Base-by-base conservation (phyloP, 2,113 vertebrate species). In the Corvus cornix region DNA sequence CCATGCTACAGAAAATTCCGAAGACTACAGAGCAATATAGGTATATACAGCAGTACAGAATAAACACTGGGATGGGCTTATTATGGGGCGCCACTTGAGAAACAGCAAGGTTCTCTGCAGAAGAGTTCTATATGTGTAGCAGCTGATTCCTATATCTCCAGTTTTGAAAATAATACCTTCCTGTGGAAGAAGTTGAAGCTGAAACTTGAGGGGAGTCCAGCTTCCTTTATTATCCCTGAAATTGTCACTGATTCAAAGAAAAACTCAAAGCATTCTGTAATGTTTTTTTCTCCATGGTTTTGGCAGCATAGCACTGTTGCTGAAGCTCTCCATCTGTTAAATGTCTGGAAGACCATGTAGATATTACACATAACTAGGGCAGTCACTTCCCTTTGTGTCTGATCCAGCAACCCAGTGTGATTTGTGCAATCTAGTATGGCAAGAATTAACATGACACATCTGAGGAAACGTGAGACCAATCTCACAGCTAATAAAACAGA, bases 361-460 rank as follows among this genome's bases (percentile, higher is more conserved):
- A 64, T 94, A 85, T 89, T 93, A 81, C 93, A 95, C 63, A 56
- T 93, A 96, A 94, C 75, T 80, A 90, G 58, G 44, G 73, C 64
- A 96, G 68, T 63, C 82, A 86, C 59, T 96, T 94, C 85, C 63
- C 90, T 94, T 96, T 95, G 73, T 96, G 90, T 77, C 63, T 92
- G 72, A 60, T 96, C 92, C 92, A 97, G 83, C 73, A 96, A 68
- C 6, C 39, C 56, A 75, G 46, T 30, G 91, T 60, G 92, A 88
- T 88, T 94, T 96, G 68, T 96, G 82, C 93, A 96, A 96, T 92
- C 63, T 77, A 93, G 35, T 88, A 93, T 41, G 55, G 90, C 75
- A 91, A 96, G 92, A 92, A 96, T 88, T 95, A 96, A 51, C 82
- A 93, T 92, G 88, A 96, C 68, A 84, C 90, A 88, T 94, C 92